Percentiles rank a stretch among this genome's conserved stretches.
Conservation (phyloP, 2,888 invertebrate genomes). For the Coleophora flavipennella region DNA sequence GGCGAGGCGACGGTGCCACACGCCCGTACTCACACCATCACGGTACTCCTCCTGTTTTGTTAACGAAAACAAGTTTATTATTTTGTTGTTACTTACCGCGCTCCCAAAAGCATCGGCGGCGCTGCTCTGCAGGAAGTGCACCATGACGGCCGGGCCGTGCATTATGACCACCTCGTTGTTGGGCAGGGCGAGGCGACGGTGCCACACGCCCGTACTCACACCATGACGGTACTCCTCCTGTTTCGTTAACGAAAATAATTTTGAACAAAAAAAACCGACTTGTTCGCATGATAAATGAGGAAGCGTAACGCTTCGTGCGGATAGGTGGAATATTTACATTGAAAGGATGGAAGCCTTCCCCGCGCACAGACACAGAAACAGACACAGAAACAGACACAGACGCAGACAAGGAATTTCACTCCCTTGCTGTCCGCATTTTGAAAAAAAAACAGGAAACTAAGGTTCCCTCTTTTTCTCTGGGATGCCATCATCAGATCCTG, state of each 20-base stretch:
- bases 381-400: too few species aligned
- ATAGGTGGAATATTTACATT: too few species aligned
- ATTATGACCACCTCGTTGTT: conserved; percentile 90
- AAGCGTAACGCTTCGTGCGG: too few species aligned
- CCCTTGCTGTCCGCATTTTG: too few species aligned
- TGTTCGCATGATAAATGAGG: too few species aligned
- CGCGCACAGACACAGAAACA: too few species aligned
- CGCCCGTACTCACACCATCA: conserved; percentile 79
- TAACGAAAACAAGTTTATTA: neutral
- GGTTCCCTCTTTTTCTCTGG: too few species aligned
- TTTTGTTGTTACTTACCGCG: conserved; percentile 41
- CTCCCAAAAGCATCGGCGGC: conserved; percentile 82
- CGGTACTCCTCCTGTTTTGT: conserved; percentile 81
- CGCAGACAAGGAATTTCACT: too few species aligned
- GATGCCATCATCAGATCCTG: too few species aligned
- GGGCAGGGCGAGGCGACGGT: conserved; percentile 82
- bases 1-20: conserved; percentile 88
- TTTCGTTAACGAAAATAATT: neutral
- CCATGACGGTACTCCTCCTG: conserved; percentile 87
- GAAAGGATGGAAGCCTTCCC: too few species aligned
- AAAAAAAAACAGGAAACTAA: too few species aligned
- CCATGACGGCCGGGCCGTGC: conserved; percentile 88
- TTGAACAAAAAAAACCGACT: too few species aligned
- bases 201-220: conserved; percentile 84
- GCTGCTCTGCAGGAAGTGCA: conserved; percentile 82